Evolutionary conservation across 2,797 vertebrate genomes (phyloP).

Genomic region (Crocodylus rhombifer): DNA sequence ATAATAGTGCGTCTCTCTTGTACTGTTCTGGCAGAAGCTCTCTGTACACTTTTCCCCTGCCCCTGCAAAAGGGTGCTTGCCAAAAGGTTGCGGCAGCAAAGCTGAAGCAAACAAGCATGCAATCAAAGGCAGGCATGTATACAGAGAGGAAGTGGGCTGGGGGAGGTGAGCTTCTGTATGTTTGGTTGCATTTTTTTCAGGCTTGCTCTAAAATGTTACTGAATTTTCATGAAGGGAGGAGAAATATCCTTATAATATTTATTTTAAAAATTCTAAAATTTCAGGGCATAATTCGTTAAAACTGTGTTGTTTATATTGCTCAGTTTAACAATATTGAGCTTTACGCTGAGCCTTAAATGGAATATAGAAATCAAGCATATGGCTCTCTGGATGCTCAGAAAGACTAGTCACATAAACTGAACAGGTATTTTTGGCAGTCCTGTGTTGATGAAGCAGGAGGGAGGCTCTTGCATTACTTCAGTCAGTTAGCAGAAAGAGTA

Average conservation of each 20-base stretch:
- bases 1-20: neutral
- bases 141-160: neutral
- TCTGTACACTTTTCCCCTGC: accelerated
- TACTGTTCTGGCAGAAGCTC: neutral
- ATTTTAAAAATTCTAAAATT: neutral
- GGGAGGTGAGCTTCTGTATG: neutral
- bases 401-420: accelerated
- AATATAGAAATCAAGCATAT: neutral
- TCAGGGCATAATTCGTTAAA: neutral
- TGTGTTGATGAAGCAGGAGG: neutral
- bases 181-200: neutral
- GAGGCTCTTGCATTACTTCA: neutral
- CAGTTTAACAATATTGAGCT: neutral
- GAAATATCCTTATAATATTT: neutral
- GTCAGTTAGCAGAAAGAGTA: neutral
- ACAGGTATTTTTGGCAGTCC: neutral
- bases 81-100: accelerated
- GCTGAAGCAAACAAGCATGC: neutral
- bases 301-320: neutral
- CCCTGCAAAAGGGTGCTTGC: neutral
- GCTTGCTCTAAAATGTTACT: accelerated
- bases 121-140: neutral
- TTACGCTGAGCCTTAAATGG: neutral
- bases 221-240: neutral
- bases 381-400: neutral